These are phyloP conservation scores for Cygnus buccinator DNA, from an alignment of 2,113 vertebrate species.

Conservation along the genomic window DNA sequence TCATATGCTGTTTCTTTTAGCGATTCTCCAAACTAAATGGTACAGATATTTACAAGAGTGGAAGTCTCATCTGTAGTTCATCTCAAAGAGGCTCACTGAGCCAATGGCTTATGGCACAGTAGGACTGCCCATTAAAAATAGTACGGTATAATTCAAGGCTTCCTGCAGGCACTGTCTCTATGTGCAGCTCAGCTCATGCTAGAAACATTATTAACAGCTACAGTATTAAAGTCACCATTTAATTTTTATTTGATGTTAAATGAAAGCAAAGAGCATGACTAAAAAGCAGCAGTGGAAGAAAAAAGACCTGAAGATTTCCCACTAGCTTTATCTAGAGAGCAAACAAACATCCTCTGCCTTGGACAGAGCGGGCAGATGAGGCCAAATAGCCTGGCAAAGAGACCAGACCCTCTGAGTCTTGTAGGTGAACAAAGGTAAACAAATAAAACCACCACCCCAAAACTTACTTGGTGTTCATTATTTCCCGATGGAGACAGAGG, in stretches of 20 bases:
- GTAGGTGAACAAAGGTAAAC: background rate
- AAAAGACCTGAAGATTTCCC: background rate
- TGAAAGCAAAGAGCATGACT: background rate
- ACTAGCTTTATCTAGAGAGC: background rate
- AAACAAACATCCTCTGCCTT: background rate
- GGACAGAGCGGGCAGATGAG: background rate
- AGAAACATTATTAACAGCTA: slow-evolving; percentile 4
- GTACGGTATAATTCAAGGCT: background rate
- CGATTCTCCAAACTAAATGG: background rate
- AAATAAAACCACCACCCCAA: background rate
- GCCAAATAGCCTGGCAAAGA: background rate
- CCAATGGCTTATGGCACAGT: background rate
- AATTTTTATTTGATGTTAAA: background rate
- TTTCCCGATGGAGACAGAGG: background rate
- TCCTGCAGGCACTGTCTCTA: background rate
- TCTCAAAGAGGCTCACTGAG: background rate
- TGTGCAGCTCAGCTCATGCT: background rate
- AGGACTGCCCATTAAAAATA: slow-evolving; percentile 3
- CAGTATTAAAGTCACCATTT: background rate
- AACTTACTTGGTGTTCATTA: background rate
- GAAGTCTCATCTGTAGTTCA: background rate
- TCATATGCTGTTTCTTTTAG: background rate
- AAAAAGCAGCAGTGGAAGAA: background rate
- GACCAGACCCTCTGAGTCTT: background rate
- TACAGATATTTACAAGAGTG: background rate